phyloP scores from a whole-genome alignment of 2,888 invertebrate species.

The Oegoconia quadripuncta region DNA sequence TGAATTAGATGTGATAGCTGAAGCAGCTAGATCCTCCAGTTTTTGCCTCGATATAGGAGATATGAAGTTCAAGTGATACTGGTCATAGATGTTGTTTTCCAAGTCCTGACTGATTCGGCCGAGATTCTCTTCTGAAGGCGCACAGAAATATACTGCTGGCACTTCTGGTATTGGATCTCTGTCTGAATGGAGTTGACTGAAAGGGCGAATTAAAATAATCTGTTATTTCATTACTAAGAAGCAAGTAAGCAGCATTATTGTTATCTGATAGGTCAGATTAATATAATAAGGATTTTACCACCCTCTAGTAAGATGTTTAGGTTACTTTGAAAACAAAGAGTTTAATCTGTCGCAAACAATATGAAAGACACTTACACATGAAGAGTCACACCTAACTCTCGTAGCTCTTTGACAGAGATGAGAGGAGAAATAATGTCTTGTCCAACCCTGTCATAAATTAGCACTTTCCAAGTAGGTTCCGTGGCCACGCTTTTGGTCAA shows the following conservation, averaged over 20 bases:
- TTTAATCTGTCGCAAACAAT: too few relatives aligned
- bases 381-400: slow-evolving; percentile 97
- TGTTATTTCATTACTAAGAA: not conserved
- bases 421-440: slow-evolving; percentile 99
- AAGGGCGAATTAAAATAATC: slow-evolving; percentile 15
- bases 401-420: slow-evolving; percentile 95
- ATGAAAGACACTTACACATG: slow-evolving; percentile 88
- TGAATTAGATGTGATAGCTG: slow-evolving; percentile 93
- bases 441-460: slow-evolving; percentile 97
- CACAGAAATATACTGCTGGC: slow-evolving; percentile 98
- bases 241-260: too few relatives aligned
- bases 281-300: too few relatives aligned
- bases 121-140: slow-evolving; percentile 97
- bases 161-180: slow-evolving; percentile 98
- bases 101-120: slow-evolving; percentile 95
- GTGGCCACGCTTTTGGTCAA: slow-evolving; percentile 86
- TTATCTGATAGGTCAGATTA: too few relatives aligned
- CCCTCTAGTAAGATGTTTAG: not conserved
- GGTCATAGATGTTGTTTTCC: slow-evolving; percentile 93
- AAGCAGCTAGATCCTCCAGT: slow-evolving; percentile 96
- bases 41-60: slow-evolving; percentile 95
- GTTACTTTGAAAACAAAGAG: too few relatives aligned
- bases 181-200: slow-evolving; percentile 91
- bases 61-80: slow-evolving; percentile 97
- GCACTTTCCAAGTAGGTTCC: slow-evolving; percentile 97